Base-by-base conservation (phyloP, 2,113 vertebrate species). In the Rynchops niger region DNA sequence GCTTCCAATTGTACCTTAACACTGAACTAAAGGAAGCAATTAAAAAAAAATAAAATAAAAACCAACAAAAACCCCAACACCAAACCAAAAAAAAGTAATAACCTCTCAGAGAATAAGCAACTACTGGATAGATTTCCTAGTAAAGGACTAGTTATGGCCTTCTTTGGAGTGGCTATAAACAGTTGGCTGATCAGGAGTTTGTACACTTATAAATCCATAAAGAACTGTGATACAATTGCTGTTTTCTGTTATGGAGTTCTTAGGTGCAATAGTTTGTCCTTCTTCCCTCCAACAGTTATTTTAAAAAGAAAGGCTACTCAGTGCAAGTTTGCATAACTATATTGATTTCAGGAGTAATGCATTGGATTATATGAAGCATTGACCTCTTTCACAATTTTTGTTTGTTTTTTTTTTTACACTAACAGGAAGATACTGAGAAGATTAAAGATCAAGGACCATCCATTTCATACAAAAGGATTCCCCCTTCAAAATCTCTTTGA, bases 1-100 rank as follows among this genome's bases (percentile, higher is more conserved):
- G 32, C 8, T 71, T 90, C 29, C 15, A 38, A 29, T 63, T 84
- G 78, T 22, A 63, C 7, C 11, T 12, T 43, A 71, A 59, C 13
- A 1, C 11, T 65, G 21, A 61, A 50, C 4, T 52, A 72, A 12
- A 56, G 4, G 13, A 47, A 42, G 11, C 15, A 82, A 47, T 52
- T 11, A 10, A 42, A 42, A 29, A 63, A 63, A 34, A 61, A n/a
- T 16, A 50, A 36, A 16, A 36, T 0, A 8, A 7, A 30, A 47
- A 42, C n/a, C 16, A 7, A 20, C 5, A 9, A n/a, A 52, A 38
- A 3, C 2, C 4, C 5, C 11, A 32, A 36, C 11, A 42, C 1
- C 29, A 78, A 56, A 55, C 9, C 3, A 36, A 55, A 34, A n/a
- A n/a, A 43, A 43, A 49, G 29, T 36, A 71, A 59, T 16, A 69